Conservation (phyloP, 1,140 invertebrate species). For the Cherax quadricarinatus region DNA sequence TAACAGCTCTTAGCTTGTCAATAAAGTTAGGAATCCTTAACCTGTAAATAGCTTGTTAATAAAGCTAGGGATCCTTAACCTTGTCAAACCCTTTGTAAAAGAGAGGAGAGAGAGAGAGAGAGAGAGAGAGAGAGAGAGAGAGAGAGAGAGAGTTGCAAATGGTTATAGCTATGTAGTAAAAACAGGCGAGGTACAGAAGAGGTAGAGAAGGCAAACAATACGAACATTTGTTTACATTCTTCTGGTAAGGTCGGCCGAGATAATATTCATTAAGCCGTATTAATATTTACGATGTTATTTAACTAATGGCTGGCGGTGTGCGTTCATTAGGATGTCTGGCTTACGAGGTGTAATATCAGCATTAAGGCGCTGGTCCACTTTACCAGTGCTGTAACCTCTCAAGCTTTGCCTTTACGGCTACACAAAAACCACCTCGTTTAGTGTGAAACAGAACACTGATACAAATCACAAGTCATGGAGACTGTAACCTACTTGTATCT, state of each 20-base stretch:
- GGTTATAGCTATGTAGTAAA: background rate
- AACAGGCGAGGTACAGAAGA: background rate
- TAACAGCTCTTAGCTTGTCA: too few relatives aligned
- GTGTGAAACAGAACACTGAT: background rate
- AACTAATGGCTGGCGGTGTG: background rate
- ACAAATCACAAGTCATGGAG: background rate
- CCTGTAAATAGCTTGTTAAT: too few relatives aligned
- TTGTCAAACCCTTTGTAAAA: too few relatives aligned
- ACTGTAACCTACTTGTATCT: background rate
- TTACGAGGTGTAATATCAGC: background rate
- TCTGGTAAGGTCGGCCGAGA: too few relatives aligned
- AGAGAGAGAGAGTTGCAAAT: background rate
- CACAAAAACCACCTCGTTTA: background rate
- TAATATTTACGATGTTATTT: background rate
- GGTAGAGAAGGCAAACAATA: background rate
- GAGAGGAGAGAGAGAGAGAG: background rate
- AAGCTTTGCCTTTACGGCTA: background rate
- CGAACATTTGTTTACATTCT: too few relatives aligned
- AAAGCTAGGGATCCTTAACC: too few relatives aligned
- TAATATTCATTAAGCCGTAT: background rate
- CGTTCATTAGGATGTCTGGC: background rate
- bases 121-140: constrained; percentile 19
- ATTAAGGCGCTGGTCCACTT: background rate
- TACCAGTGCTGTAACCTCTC: background rate
- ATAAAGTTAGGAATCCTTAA: too few relatives aligned